Evolutionary conservation across 2,113 vertebrate species (phyloP).

Genomic region (Aspiorhynchus laticeps): DNA sequence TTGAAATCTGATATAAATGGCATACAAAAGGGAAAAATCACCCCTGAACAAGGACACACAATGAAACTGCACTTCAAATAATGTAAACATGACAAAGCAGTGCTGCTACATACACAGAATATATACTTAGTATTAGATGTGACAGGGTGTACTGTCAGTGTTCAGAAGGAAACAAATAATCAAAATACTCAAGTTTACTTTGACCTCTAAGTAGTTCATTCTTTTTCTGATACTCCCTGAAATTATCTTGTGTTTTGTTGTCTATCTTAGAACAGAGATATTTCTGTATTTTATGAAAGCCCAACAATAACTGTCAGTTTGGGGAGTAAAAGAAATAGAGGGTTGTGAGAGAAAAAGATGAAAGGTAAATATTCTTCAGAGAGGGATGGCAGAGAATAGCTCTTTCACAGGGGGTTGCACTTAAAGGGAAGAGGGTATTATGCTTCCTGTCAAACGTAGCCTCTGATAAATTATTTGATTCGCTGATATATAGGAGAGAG

Average conservation of each 20-base stretch:
- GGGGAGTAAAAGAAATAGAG: conserved; percentile 36
- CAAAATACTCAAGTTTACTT: background rate
- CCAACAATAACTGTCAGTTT: conserved; percentile 53
- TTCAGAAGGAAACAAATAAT: background rate
- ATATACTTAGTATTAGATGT: background rate
- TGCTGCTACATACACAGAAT: background rate
- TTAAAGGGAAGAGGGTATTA: conserved; percentile 26
- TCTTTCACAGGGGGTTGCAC: conserved; percentile 21
- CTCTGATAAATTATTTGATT: conserved; percentile 56
- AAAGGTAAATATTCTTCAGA: conserved; percentile 44
- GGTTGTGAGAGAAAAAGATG: conserved; percentile 45
- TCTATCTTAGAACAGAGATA: conserved; percentile 46
- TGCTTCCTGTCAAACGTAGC: conserved; percentile 46
- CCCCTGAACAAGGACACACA: background rate
- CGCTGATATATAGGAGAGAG: background rate
- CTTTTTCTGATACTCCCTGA: conserved; percentile 60
- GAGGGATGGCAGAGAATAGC: conserved; percentile 16
- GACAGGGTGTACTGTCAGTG: background rate
- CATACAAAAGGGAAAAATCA: background rate
- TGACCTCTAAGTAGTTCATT: conserved; percentile 57
- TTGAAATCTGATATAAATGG: background rate
- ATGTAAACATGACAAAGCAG: background rate
- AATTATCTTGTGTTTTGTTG: conserved; percentile 61
- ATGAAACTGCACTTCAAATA: background rate
- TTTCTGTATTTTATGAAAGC: conserved; percentile 39